Evolutionary conservation across 2,888 invertebrate genomes (phyloP).

Genomic region (Sipha maydis): DNA sequence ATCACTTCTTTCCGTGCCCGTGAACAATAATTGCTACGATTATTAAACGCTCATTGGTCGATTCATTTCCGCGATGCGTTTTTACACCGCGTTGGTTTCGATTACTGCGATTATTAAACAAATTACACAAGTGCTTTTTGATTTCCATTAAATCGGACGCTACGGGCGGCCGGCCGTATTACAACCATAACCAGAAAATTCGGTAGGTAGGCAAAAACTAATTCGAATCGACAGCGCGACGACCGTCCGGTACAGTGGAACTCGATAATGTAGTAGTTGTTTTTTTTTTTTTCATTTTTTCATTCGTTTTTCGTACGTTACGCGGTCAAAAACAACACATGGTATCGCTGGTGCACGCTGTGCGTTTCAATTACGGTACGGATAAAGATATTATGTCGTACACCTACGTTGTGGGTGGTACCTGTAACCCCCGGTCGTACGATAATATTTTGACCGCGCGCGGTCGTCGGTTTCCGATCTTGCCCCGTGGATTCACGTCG

Average conservation of each 20-base stretch:
- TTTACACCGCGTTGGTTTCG: neutral
- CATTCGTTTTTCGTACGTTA: neutral
- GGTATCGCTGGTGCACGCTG: no score
- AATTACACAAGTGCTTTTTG: conserved; percentile 1
- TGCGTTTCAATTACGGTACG: no score
- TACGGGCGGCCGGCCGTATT: neutral
- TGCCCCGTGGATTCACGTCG: neutral
- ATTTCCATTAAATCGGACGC: neutral
- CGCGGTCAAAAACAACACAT: no score
- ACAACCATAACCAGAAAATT: neutral
- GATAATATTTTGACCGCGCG: no score
- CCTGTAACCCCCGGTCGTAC: no score
- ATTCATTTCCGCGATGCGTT: conserved; percentile 24
- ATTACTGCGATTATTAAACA: neutral
- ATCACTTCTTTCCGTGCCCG: conserved; percentile 12
- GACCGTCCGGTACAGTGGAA: neutral
- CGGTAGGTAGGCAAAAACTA: neutral
- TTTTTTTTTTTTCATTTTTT: neutral
- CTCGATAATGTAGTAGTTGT: neutral
- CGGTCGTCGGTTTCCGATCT: neutral
- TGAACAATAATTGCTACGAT: conserved; percentile 4
- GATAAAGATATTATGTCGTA: no score
- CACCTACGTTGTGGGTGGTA: no score
- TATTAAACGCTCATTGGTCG: neutral
- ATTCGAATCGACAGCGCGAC: neutral